phyloP scores from a whole-genome alignment of 1,140 invertebrate genomes.

The Leptinotarsa undecemlineata region DNA sequence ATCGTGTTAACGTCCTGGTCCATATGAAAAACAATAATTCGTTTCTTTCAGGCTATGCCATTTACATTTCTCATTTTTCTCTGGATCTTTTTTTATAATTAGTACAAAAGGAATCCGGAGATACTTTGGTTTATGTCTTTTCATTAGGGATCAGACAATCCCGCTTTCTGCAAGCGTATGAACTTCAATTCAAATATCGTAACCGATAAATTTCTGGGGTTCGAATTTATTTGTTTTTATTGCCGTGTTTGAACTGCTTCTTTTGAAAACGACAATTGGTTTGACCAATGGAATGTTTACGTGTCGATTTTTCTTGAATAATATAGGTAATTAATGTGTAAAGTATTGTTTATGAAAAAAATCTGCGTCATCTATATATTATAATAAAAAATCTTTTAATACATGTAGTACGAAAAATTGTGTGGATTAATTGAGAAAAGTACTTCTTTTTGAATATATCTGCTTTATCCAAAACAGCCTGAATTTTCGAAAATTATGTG shows the following conservation, averaged over 20 bases:
- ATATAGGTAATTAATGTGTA: too few relatives aligned
- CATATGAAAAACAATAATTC: constrained; percentile 45
- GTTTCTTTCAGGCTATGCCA: constrained; percentile 33
- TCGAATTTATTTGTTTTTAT: neutral
- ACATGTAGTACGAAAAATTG: too few relatives aligned
- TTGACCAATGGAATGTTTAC: too few relatives aligned
- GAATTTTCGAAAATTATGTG: too few relatives aligned
- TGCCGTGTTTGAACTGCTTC: neutral
- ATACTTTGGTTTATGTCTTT: constrained; percentile 24
- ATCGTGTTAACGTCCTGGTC: constrained; percentile 43
- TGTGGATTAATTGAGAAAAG: too few relatives aligned
- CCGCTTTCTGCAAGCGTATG: neutral
- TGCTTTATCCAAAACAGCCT: too few relatives aligned
- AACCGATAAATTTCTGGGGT: neutral
- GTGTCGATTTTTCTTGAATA: too few relatives aligned
- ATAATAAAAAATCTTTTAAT: too few relatives aligned
- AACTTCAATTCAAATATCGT: constrained; percentile 6
- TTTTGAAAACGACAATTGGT: neutral
- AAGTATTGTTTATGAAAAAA: too few relatives aligned
- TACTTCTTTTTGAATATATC: too few relatives aligned
- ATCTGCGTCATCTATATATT: too few relatives aligned
- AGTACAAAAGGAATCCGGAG: constrained; percentile 25
- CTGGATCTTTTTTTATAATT: constrained; percentile 41
- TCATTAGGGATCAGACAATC: neutral
- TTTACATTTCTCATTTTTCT: constrained; percentile 37